Evolutionary conservation across 2,888 invertebrate genomes (phyloP), one percentile per base, ranked within the genome.

Genomic region (Andrena camellia): DNA sequence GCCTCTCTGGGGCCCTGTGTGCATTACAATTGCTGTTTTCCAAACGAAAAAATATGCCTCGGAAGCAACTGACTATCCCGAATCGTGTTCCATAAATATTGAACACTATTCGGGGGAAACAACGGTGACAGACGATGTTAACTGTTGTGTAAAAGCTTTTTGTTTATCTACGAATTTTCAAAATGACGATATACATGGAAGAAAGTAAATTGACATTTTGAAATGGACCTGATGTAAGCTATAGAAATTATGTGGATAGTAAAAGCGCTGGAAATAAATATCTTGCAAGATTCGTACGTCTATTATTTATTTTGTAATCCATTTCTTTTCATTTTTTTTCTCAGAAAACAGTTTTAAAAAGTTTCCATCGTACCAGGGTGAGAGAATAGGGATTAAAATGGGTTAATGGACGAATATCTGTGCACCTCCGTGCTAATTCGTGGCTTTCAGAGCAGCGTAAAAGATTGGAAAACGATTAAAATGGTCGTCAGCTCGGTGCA

Each of bases 381-480:
- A 42, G 42, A 42, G 42, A 42, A 17, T 42, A 17, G 42, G 13
- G 4, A 42, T 4, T 13, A 5, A 17, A 42, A 42, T 5, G 4
- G 42, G 13, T 62, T 71, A 71, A 62, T 71, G 31, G 62, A 48
- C 20, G 31, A 13, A 54, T 29, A 35, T n/a, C 29, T 23, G 57
- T 35, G 57, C 69, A 57, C 57, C 35, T 69, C 26, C 54, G 52
- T 35, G 69, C 57, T 70, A 57, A 70, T 69, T 48, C 5, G 29
- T 3, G 23, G 8, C 26, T 10, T n/a, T 10, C 66, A 33, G 33
- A 20, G 8, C 20, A 17, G 63, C 23, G 33, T 8, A 31, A 59
- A 59, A 70, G 42, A 74, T 66, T 59, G 67, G 57, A 74, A 74
- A 74, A 67, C 74, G 57, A 74, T 74, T 74, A 67, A 67, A 63